phyloP scores from a whole-genome alignment of 2,888 invertebrate species.

The Hyposoter dolosus region DNA sequence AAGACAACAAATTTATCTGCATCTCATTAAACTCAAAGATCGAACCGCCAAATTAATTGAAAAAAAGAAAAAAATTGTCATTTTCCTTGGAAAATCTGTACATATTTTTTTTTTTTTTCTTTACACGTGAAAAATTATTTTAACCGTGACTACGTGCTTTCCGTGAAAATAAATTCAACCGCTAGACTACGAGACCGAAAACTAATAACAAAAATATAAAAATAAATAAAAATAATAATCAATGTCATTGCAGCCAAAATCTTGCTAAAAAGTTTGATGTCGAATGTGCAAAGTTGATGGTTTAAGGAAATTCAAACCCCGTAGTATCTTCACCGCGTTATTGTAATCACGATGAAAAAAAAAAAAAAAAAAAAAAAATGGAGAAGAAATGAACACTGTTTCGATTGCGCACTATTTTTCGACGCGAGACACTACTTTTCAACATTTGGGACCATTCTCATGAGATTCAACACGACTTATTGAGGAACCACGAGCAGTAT shows the following conservation, averaged over 20 bases:
- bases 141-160: not conserved
- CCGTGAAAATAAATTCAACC: too few species aligned
- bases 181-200: not conserved
- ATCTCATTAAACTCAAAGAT: conserved; percentile 41
- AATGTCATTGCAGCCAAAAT: not conserved
- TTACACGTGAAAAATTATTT: not conserved
- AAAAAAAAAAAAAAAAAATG: conserved; percentile 44
- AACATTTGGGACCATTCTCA: conserved; percentile 83
- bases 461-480: conserved; percentile 76
- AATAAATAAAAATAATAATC: not conserved
- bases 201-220: not conserved
- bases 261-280: conserved; percentile 18
- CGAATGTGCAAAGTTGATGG: not conserved
- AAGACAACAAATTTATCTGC: conserved; percentile 23
- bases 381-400: conserved; percentile 22
- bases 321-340: conserved; percentile 28
- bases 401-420: conserved; percentile 59
- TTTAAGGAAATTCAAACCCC: conserved; percentile 8
- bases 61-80: conserved; percentile 18
- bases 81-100: not conserved
- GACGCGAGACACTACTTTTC: conserved; percentile 75
- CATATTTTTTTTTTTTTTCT: not conserved
- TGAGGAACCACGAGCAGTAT: conserved; percentile 76
- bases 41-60: not conserved
- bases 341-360: conserved; percentile 50